Conservation (phyloP, 1,140 invertebrate species). For the Psix sp. region DNA sequence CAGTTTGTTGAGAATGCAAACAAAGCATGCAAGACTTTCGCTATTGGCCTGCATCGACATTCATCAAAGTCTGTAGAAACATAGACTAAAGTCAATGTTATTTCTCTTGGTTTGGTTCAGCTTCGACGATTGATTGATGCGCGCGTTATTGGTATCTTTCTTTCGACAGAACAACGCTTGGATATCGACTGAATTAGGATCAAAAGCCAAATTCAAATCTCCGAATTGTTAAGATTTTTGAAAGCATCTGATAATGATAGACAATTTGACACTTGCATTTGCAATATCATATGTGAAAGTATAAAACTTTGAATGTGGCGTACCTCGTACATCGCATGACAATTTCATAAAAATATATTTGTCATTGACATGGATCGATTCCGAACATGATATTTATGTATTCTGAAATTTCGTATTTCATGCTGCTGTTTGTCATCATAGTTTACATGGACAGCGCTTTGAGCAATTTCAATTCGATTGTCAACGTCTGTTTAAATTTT, state of each 20-base stretch:
- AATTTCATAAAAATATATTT: no score
- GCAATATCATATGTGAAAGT: no score
- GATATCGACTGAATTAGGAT: conserved; percentile 53
- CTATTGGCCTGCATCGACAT: conserved; percentile 52
- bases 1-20: conserved; percentile 52
- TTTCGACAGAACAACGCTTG: conserved; percentile 38
- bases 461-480: no score
- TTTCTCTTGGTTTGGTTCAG: conserved; percentile 51
- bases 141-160: conserved; percentile 48
- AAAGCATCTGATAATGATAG: conserved; percentile 45
- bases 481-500: no score
- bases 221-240: conserved; percentile 27
- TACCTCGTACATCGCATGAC: no score
- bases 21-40: conserved; percentile 49
- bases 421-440: no score
- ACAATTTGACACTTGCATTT: conserved; percentile 38
- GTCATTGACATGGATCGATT: no score
- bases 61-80: conserved; percentile 58
- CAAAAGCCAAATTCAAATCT: conserved; percentile 43
- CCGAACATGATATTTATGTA: no score
- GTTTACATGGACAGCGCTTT: no score
- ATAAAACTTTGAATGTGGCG: no score
- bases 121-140: conserved; percentile 56
- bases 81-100: conserved; percentile 59
- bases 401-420: no score